phyloP scores from a whole-genome alignment of 1,140 invertebrate species.

The Drosophila obscura region DNA sequence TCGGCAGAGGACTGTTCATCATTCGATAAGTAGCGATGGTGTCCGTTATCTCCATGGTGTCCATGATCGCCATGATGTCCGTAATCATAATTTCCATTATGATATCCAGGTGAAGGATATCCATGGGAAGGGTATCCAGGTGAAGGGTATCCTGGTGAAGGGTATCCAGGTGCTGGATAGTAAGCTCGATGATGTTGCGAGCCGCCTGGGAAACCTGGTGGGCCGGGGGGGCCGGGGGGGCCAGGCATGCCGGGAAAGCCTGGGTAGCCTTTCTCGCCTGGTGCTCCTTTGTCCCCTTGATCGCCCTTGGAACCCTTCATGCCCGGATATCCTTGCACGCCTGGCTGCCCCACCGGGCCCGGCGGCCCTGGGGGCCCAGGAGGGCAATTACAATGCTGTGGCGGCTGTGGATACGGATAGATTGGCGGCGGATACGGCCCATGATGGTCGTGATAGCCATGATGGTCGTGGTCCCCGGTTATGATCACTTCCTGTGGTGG shows the following conservation, averaged over 20 bases:
- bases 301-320: conserved; percentile 52
- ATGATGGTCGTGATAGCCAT: conserved; percentile 9
- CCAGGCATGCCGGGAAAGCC: conserved; percentile 56
- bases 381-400: conserved; percentile 34
- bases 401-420: conserved; percentile 33
- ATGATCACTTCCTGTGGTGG: conserved; percentile 41
- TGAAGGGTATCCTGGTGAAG: neutral
- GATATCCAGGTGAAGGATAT: neutral
- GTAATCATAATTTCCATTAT: neutral
- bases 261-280: conserved; percentile 60
- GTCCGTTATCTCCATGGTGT: conserved; percentile 18
- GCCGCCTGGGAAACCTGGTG: conserved; percentile 56
- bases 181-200: conserved; percentile 34
- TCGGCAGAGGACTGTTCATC: conserved; percentile 12
- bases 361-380: conserved; percentile 59
- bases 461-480: conserved; percentile 17
- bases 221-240: conserved; percentile 64
- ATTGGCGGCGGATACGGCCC: conserved; percentile 20
- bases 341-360: conserved; percentile 35
- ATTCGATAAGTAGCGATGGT: neutral
- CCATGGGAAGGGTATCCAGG: conserved; percentile 1
- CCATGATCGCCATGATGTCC: conserved; percentile 42
- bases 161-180: conserved; percentile 16
- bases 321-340: conserved; percentile 50
- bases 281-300: conserved; percentile 42